Evolutionary conservation across 2,797 vertebrate species (phyloP).

Genomic region (Chiropotes sagulatus): DNA sequence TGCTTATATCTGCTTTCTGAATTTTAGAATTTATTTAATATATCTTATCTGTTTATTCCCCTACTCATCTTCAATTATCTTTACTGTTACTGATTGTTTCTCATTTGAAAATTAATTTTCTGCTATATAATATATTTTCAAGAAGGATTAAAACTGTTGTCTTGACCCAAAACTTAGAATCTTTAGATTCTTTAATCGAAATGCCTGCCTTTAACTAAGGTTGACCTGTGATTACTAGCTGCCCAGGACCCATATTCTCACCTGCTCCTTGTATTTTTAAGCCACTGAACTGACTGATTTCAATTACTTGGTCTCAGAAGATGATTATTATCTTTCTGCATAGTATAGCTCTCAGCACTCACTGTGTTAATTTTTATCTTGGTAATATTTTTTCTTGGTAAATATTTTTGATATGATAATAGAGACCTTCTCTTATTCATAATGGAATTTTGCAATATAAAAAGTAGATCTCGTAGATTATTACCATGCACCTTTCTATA

Average conservation of each 20-base stretch:
- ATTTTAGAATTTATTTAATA: not conserved
- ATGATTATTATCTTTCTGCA: not conserved
- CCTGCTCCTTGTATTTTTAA: not conserved
- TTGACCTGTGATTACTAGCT: not conserved
- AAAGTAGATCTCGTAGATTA: not conserved
- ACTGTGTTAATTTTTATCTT: not conserved
- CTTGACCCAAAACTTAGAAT: not conserved
- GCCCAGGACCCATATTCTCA: not conserved
- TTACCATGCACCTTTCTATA: not conserved
- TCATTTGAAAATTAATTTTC: conserved; percentile 13
- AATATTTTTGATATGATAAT: not conserved
- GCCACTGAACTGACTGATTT: not conserved
- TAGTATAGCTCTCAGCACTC: not conserved
- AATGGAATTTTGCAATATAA: not conserved
- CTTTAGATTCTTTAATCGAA: not conserved
- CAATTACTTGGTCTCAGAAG: not conserved
- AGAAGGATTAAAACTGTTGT: not conserved
- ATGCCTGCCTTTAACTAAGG: not conserved
- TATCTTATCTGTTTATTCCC: not conserved
- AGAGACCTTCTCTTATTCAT: not conserved
- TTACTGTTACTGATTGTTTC: not conserved
- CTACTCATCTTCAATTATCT: not conserved
- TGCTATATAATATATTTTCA: not conserved
- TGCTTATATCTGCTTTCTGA: not conserved
- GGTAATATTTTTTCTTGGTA: not conserved